phyloP scores from a whole-genome alignment of 2,113 vertebrate genomes.

The Ochotona princeps region DNA sequence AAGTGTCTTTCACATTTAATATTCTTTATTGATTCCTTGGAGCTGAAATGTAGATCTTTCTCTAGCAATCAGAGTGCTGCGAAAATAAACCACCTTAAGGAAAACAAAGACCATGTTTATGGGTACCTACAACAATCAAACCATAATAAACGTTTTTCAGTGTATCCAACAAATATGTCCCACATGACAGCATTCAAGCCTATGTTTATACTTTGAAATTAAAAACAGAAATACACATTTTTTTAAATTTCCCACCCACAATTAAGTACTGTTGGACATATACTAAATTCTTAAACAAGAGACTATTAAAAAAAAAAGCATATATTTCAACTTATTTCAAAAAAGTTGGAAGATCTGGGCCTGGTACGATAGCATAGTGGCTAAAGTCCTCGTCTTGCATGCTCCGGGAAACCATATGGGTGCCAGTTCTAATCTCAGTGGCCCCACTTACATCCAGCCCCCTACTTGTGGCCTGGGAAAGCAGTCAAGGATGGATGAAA shows the following conservation, averaged over 20 bases:
- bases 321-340: conserved; percentile 17
- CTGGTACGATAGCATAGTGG: too few relatives aligned
- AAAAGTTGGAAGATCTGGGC: not conserved
- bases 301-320: conserved; percentile 20
- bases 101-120: conserved; percentile 63
- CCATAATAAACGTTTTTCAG: not conserved
- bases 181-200: not conserved
- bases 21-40: conserved; percentile 66
- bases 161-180: not conserved
- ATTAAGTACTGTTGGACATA: not conserved
- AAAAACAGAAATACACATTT: not conserved
- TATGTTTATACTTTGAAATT: conserved; percentile 30
- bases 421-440: too few relatives aligned
- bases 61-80: conserved; percentile 49
- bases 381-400: too few relatives aligned
- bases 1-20: conserved; percentile 68
- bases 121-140: not conserved
- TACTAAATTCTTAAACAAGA: not conserved
- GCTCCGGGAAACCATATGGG: too few relatives aligned
- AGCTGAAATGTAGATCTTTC: conserved; percentile 68
- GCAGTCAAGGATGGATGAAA: too few relatives aligned
- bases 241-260: conserved; percentile 10
- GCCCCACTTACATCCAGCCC: too few relatives aligned
- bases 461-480: too few relatives aligned
- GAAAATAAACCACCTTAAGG: conserved; percentile 5